These are phyloP conservation scores for Drosophila dives DNA, from an alignment of 2,888 invertebrate species.

Conservation along the genomic window DNA sequence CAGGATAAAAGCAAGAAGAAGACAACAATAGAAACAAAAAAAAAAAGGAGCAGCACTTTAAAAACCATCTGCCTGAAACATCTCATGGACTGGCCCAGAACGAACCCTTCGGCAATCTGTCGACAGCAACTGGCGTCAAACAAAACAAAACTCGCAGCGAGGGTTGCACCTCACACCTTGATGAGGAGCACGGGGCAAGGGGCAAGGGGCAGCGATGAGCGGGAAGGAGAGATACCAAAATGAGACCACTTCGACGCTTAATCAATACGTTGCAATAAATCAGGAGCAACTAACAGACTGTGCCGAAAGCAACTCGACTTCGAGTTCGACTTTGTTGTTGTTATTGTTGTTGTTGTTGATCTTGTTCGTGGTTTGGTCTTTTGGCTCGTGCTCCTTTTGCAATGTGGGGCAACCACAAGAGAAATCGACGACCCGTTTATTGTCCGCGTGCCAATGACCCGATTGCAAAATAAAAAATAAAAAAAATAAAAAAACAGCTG, in stretches of 20 bases:
- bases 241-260: slow-evolving; percentile 28
- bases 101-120: slow-evolving; percentile 54
- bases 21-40: slow-evolving; percentile 1
- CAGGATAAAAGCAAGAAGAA: background rate
- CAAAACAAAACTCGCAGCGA: slow-evolving; percentile 33
- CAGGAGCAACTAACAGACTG: slow-evolving; percentile 59
- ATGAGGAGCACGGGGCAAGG: background rate
- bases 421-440: slow-evolving; percentile 60
- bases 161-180: slow-evolving; percentile 66
- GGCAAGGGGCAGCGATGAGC: background rate
- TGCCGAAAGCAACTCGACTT: slow-evolving; percentile 21
- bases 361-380: background rate
- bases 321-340: background rate
- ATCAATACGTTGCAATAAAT: slow-evolving; percentile 72
- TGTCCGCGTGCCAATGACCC: slow-evolving; percentile 68
- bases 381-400: slow-evolving; percentile 52
- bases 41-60: slow-evolving; percentile 45
- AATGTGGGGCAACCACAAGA: slow-evolving; percentile 64
- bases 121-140: slow-evolving; percentile 65
- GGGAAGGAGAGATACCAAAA: background rate
- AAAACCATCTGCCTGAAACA: slow-evolving; percentile 63
- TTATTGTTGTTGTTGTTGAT: background rate
- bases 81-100: slow-evolving; percentile 4
- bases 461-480: slow-evolving; percentile 1
- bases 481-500: slow-evolving; percentile 41